A percentile compares a stretch with the other conserved stretches of the same genome.
Evolutionary conservation across 2,888 invertebrate genomes (phyloP).

Genomic region (Polymixis lichenea): DNA sequence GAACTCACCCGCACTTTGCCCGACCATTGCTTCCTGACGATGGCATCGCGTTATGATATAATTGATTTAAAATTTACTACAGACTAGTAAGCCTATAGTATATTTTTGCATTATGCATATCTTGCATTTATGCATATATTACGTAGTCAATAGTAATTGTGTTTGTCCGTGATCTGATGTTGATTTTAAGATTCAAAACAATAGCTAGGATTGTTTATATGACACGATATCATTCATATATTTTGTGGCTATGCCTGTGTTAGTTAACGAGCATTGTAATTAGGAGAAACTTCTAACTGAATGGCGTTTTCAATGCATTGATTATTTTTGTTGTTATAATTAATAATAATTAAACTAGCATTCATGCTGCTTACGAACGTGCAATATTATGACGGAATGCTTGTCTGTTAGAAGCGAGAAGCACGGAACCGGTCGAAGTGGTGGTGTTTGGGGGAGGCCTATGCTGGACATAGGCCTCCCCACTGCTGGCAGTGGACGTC

Average conservation of each 20-base stretch:
- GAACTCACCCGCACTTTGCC: not conserved
- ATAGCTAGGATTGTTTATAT: slow-evolving; percentile 1
- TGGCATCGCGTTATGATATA: not conserved
- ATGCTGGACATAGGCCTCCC: too few species aligned
- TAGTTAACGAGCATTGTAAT: not conserved
- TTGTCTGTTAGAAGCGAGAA: too few species aligned
- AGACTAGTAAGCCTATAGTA: not conserved
- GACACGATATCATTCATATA: not conserved
- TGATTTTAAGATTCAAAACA: slow-evolving; percentile 13
- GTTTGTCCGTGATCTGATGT: slow-evolving; percentile 13
- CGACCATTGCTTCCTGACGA: not conserved
- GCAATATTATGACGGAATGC: not conserved
- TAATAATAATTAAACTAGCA: not conserved
- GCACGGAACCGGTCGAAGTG: too few species aligned
- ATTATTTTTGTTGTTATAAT: not conserved
- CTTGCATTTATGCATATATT: too few species aligned
- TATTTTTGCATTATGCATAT: too few species aligned
- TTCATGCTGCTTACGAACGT: slow-evolving; percentile 5
- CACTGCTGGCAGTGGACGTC: too few species aligned
- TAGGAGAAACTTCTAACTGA: not conserved
- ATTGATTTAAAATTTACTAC: not conserved
- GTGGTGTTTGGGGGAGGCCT: too few species aligned
- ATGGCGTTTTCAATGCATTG: not conserved
- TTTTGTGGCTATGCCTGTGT: not conserved
- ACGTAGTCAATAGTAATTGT: not conserved